A percentile compares a stretch with the other conserved stretches of the same genome.
These are phyloP conservation scores for Cryptosula pallasiana DNA, from an alignment of 2,888 invertebrate genomes.

Conservation along the genomic window DNA sequence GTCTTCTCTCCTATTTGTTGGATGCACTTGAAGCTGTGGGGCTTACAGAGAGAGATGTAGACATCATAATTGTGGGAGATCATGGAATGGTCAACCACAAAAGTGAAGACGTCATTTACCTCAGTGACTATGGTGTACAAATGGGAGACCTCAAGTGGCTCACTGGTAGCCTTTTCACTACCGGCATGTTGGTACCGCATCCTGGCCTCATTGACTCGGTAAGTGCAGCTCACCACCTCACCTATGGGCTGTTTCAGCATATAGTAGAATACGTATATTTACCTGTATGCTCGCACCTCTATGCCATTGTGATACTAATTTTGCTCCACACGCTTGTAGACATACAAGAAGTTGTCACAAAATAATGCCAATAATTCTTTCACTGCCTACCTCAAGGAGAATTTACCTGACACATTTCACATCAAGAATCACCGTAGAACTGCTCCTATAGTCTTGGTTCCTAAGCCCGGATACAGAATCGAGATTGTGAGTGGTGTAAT, in stretches of 20 bases:
- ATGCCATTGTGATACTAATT: background rate
- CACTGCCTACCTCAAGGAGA: conserved; percentile 34
- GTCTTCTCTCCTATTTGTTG: background rate
- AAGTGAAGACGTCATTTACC: background rate
- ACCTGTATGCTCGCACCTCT: too few species aligned
- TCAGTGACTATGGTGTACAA: background rate
- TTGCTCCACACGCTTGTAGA: background rate
- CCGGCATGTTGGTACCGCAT: conserved; percentile 7
- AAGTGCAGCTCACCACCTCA: too few species aligned
- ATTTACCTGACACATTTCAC: conserved; percentile 38
- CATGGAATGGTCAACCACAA: conserved; percentile 7
- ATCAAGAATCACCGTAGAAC: conserved; percentile 35
- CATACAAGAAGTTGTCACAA: background rate
- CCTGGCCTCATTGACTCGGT: background rate
- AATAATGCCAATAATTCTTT: conserved; percentile 25
- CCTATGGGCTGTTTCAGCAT: too few species aligned
- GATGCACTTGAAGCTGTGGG: background rate
- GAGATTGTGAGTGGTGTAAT: conserved; percentile 10
- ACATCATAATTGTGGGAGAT: conserved; percentile 13
- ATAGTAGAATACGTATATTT: too few species aligned
- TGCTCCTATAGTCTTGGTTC: conserved; percentile 36
- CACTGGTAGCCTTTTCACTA: conserved; percentile 13
- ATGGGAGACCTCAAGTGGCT: conserved; percentile 13
- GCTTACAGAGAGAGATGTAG: too few species aligned
- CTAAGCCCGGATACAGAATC: conserved; percentile 34